These are phyloP conservation scores for Cylloceria caligata DNA, from an alignment of 2,888 invertebrate genomes.

Conservation along the genomic window DNA sequence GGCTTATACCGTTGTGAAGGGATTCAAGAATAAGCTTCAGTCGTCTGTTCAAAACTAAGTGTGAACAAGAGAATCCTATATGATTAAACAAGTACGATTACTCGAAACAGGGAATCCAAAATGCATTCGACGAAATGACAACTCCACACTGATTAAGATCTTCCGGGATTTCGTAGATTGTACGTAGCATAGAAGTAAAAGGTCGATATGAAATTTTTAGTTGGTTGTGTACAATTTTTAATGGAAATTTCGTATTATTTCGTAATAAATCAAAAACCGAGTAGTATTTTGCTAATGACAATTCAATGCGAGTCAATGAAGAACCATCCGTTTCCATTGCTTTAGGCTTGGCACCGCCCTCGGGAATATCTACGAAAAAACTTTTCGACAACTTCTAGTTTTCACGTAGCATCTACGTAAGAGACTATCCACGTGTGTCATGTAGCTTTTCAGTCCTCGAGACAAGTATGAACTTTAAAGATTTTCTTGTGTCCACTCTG, in stretches of 20 bases:
- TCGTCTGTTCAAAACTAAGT: neutral
- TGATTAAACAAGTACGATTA: neutral
- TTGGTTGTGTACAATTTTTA: too few relatives aligned
- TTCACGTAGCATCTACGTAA: neutral
- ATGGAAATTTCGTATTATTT: neutral
- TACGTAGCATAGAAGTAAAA: too few relatives aligned
- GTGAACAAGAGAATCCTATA: neutral
- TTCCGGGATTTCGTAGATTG: too few relatives aligned
- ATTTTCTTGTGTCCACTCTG: neutral
- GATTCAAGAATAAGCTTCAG: neutral
- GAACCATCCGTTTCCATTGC: neutral
- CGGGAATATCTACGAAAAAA: neutral
- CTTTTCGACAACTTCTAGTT: neutral
- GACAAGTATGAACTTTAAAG: slow-evolving; percentile 9
- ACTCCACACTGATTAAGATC: too few relatives aligned
- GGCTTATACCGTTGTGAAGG: too few relatives aligned
- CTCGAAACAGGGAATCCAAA: neutral
- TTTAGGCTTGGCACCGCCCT: neutral
- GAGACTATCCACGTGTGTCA: neutral
- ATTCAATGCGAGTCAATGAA: neutral
- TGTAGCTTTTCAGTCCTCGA: neutral
- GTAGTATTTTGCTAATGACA: neutral
- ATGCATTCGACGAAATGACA: neutral
- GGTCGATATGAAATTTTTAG: too few relatives aligned
- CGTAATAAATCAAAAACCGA: neutral